Conservation (phyloP, 2,888 invertebrate genomes). For the Cetonia aurata region DNA sequence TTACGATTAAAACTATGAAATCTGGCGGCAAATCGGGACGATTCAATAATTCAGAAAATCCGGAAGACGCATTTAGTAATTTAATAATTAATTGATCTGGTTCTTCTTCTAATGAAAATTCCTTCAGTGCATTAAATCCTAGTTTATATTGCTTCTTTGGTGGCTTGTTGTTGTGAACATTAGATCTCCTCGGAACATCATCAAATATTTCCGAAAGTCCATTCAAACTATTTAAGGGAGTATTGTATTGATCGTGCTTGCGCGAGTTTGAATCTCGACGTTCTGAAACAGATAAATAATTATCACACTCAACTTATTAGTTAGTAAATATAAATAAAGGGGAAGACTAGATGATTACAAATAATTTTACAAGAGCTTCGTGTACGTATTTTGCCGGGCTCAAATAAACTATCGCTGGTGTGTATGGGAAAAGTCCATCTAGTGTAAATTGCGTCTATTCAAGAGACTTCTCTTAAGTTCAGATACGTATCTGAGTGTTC, state of each 20-base stretch:
- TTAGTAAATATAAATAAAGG: too few relatives aligned
- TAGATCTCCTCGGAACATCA: not conserved
- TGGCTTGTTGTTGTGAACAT: not conserved
- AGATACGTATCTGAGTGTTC: too few relatives aligned
- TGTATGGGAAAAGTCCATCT: too few relatives aligned
- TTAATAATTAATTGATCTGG: slow-evolving; percentile 66
- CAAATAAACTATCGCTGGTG: too few relatives aligned
- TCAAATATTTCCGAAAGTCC: not conserved
- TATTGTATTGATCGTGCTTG: not conserved
- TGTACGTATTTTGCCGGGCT: too few relatives aligned
- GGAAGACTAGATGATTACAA: too few relatives aligned
- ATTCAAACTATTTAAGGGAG: not conserved
- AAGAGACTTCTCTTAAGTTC: too few relatives aligned
- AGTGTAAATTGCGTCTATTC: too few relatives aligned
- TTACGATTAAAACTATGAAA: slow-evolving; percentile 68
- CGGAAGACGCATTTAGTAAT: slow-evolving; percentile 65
- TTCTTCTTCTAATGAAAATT: slow-evolving; percentile 63
- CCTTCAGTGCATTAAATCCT: slow-evolving; percentile 67
- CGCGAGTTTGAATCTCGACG: too few relatives aligned
- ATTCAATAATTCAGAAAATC: slow-evolving; percentile 68
- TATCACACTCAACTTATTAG: too few relatives aligned
- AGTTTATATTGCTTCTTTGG: not conserved
- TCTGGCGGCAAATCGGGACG: slow-evolving; percentile 64
- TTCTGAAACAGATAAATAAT: too few relatives aligned
- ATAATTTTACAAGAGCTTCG: too few relatives aligned